A percentile compares a stretch with the other conserved stretches of the same genome.
Evolutionary conservation across 2,113 vertebrate genomes (phyloP).

Genomic region (Clarias gariepinus): DNA sequence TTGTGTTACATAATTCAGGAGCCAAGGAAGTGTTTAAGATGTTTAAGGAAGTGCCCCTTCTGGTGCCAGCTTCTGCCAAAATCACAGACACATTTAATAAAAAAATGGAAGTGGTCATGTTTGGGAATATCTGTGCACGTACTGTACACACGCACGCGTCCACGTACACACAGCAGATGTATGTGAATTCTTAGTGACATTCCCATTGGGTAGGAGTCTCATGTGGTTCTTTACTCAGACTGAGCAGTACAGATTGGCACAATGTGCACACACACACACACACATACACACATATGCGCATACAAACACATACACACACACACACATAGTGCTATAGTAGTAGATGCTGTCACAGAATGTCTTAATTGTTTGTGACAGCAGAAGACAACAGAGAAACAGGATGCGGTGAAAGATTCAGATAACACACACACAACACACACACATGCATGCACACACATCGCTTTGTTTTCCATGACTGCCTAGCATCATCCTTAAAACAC

Average conservation of each 20-base stretch:
- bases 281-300: constrained; percentile 31
- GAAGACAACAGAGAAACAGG: constrained; percentile 35
- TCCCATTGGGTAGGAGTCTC: constrained; percentile 72
- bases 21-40: background rate
- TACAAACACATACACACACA: constrained; percentile 30
- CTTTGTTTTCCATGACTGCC: constrained; percentile 44
- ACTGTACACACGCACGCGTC: constrained; percentile 21
- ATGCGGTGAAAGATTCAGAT: constrained; percentile 32
- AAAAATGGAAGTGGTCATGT: constrained; percentile 55
- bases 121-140: constrained; percentile 33
- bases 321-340: constrained; percentile 21
- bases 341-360: constrained; percentile 18
- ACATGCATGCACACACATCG: constrained; percentile 36
- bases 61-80: background rate
- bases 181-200: constrained; percentile 67
- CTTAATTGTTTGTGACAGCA: constrained; percentile 46
- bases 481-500: constrained; percentile 35
- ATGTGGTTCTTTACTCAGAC: constrained; percentile 50
- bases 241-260: constrained; percentile 36
- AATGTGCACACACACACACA: constrained; percentile 10
- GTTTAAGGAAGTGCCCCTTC: background rate
- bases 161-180: constrained; percentile 24
- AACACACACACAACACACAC: constrained; percentile 24
- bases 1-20: background rate
- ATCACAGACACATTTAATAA: background rate